Conservation (phyloP, 2,888 invertebrate genomes). For the Leptopilina myrica region DNA sequence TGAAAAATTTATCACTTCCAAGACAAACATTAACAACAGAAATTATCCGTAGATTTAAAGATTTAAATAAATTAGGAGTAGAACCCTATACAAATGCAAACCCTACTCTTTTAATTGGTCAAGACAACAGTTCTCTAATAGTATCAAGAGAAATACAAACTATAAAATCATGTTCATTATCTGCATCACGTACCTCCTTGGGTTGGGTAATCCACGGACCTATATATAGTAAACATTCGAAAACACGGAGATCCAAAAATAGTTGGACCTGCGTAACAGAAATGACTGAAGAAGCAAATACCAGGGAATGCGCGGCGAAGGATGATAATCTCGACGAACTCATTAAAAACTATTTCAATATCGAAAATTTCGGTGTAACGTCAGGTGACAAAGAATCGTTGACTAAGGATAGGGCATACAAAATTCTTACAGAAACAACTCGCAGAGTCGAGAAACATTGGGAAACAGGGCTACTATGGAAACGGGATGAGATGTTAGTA, state of each 20-base stretch:
- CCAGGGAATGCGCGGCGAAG: neutral
- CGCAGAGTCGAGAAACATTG: neutral
- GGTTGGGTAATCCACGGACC: neutral
- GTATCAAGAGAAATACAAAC: neutral
- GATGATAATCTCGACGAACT: neutral
- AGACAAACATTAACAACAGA: neutral
- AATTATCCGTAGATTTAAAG: neutral
- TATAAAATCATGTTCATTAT: neutral
- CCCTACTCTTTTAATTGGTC: neutral
- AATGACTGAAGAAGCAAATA: neutral
- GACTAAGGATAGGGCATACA: no score
- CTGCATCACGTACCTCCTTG: neutral
- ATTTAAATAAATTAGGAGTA: neutral
- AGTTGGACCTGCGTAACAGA: neutral
- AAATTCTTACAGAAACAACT: no score
- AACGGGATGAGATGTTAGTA: neutral
- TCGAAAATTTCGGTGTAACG: neutral
- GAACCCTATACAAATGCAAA: neutral
- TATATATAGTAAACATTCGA: neutral
- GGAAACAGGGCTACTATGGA: neutral
- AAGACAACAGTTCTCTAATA: neutral
- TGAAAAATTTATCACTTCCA: neutral
- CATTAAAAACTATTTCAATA: neutral
- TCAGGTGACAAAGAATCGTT: no score
- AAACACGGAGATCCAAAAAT: neutral